Evolutionary conservation across 1,140 invertebrate genomes (phyloP).

Genomic region (Apocrypta bakeri): DNA sequence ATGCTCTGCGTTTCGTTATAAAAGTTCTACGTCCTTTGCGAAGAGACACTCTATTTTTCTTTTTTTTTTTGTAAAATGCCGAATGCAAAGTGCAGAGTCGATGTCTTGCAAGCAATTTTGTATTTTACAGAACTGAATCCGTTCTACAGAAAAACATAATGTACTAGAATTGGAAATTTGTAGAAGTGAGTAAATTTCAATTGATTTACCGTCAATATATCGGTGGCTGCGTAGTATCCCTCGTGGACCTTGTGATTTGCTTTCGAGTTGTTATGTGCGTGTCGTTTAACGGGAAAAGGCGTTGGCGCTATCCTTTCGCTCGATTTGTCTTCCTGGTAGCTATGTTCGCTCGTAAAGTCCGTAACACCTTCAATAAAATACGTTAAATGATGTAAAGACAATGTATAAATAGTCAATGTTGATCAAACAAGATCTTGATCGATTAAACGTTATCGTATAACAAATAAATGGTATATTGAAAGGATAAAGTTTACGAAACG

Average conservation of each 20-base stretch:
- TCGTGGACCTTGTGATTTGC: slow-evolving; percentile 76
- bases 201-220: slow-evolving; percentile 79
- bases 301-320: slow-evolving; percentile 58
- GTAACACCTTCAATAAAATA: slow-evolving; percentile 51
- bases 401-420: no score
- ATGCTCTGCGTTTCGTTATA: background rate
- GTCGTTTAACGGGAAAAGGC: slow-evolving; percentile 61
- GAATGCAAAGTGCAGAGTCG: background rate
- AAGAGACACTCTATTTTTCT: background rate
- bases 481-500: no score
- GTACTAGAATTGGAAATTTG: background rate
- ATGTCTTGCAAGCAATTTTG: background rate
- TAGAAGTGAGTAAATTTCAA: background rate
- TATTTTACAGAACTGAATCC: no score
- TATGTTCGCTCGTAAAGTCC: slow-evolving; percentile 63
- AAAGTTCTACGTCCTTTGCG: background rate
- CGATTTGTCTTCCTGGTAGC: slow-evolving; percentile 59
- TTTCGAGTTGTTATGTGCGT: slow-evolving; percentile 59
- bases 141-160: background rate
- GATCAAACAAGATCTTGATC: no score
- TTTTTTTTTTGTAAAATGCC: background rate
- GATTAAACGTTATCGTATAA: no score
- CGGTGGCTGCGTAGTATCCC: slow-evolving; percentile 82
- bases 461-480: no score
- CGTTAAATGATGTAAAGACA: background rate